Base-by-base conservation (phyloP, 2,888 invertebrate genomes). In the Sesamia inferens region DNA sequence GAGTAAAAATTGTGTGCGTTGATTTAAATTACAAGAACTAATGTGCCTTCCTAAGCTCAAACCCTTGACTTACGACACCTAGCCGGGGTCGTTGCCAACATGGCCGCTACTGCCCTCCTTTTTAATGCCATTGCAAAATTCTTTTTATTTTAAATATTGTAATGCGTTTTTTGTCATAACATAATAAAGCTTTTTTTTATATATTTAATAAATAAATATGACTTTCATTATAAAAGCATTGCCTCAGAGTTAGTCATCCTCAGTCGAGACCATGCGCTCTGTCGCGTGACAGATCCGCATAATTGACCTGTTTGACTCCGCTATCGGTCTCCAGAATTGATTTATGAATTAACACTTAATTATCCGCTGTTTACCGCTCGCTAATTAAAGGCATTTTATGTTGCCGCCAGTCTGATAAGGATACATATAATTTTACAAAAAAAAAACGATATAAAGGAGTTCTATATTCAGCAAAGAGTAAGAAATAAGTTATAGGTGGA, bases 321-420 rank as follows among this genome's bases (percentile, higher is more conserved):
- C 64, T 83, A 81, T 74, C 81, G 71, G 57, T 67, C 48, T 72
- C 75, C 62, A 81, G 82, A 82, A 86, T 83, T 81, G 73, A 85
- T 84, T 85, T 78, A 79, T 68, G 71, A 68, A 24, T 79, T 61
- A 31, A 58, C 19, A 55, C 64, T 68, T 82, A 79, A 82, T 81
- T 82, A 71, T 10, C 44, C 66, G 42, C 61, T 81, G 68, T 72
- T 83, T 77, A 83, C 72, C 51, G 59, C 22, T 63, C 39, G 16
- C 68, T 83, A 77, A 83, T 80, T 77, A 80, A 79, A 39, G 42
- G 24, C 31, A 42, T 54, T 72, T 75, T 64, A 75, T 74, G 39
- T 63, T 39, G 71, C 69, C 67, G 71, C 61, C n/a, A 11, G 39
- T 16, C 51, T 61, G 66, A 71, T 82, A 71, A 44, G 11, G 5